These are phyloP conservation scores for Leptarthrus brevirostris DNA, from an alignment of 2,888 invertebrate species.

Conservation along the genomic window DNA sequence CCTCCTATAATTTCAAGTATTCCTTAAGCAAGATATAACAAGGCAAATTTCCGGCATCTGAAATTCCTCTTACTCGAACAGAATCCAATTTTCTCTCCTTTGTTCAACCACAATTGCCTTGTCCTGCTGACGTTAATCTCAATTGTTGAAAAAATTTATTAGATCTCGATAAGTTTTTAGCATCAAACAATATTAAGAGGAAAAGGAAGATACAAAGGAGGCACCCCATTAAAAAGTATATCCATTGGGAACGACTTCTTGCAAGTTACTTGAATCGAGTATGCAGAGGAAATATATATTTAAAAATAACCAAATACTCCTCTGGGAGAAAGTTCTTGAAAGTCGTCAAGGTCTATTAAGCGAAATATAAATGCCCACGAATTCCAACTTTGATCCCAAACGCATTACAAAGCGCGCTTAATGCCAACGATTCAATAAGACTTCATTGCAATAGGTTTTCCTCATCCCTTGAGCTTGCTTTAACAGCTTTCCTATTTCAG, in stretches of 20 bases:
- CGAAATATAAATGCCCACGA: conserved; percentile 47
- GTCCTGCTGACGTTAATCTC: conserved; percentile 46
- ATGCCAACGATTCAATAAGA: conserved; percentile 20
- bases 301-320: not conserved
- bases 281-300: not conserved
- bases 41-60: conserved; percentile 35
- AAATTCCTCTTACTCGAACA: conserved; percentile 12
- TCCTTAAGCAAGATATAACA: conserved; percentile 35
- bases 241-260: not conserved
- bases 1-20: not conserved
- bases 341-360: conserved; percentile 49
- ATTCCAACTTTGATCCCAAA: conserved; percentile 48
- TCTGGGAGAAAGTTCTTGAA: not conserved
- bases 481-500: not conserved
- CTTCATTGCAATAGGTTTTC: conserved; percentile 11
- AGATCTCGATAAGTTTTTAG: conserved; percentile 49
- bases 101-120: conserved; percentile 50
- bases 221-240: not conserved
- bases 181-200: conserved; percentile 19
- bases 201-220: not conserved
- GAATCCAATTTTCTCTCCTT: conserved; percentile 49
- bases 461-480: not conserved
- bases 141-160: conserved; percentile 48
- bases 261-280: not conserved
- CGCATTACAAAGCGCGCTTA: conserved; percentile 46